Conservation (phyloP, 2,888 invertebrate genomes). For the Acanthoscelides obtectus region DNA sequence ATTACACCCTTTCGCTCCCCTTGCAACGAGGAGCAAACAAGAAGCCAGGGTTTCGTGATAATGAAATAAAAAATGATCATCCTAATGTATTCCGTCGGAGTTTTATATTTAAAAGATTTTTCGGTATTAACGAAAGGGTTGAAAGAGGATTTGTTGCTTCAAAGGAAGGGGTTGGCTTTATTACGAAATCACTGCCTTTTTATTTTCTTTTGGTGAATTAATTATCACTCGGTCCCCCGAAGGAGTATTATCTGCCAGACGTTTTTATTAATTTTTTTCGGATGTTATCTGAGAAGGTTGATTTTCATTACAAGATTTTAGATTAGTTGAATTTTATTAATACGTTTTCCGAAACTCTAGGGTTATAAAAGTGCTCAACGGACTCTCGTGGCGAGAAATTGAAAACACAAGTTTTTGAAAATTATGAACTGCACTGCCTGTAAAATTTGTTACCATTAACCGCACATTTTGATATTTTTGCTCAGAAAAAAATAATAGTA, state of each 20-base stretch:
- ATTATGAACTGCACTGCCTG: no score
- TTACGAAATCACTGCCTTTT: slow-evolving; percentile 6
- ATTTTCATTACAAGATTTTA: neutral
- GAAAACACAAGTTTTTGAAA: no score
- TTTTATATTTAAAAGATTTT: slow-evolving; percentile 15
- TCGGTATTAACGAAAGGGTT: slow-evolving; percentile 15
- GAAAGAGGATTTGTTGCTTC: slow-evolving; percentile 5
- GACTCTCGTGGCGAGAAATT: no score
- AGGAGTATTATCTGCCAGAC: neutral
- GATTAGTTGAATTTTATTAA: no score
- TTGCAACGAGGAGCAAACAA: slow-evolving; percentile 12
- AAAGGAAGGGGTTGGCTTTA: neutral
- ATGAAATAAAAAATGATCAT: slow-evolving; percentile 27
- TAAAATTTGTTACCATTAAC: no score
- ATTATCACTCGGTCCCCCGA: neutral
- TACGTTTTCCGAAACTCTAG: no score
- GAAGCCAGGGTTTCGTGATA: slow-evolving; percentile 16
- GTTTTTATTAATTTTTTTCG: neutral
- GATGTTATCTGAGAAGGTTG: neutral
- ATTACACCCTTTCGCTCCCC: neutral
- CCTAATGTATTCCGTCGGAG: slow-evolving; percentile 21
- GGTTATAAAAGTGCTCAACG: no score
- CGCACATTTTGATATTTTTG: no score
- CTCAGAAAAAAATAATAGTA: no score
- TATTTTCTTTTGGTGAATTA: slow-evolving; percentile 5